A percentile compares a stretch with the other conserved stretches of the same genome.
These are phyloP conservation scores for Troides aeacus DNA, from an alignment of 2,888 invertebrate genomes.

Conservation along the genomic window DNA sequence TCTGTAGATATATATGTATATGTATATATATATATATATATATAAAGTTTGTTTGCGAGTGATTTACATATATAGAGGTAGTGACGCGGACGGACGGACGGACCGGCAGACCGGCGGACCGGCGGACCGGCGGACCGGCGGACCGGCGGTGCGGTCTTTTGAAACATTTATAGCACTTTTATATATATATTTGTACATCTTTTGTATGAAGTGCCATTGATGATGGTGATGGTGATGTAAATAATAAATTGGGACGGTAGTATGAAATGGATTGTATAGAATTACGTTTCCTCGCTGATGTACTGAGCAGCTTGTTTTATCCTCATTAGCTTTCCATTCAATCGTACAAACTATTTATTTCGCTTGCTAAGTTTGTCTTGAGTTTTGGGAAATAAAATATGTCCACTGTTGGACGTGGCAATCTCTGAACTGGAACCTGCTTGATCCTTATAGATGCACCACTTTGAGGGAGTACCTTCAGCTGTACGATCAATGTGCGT, in stretches of 20 bases:
- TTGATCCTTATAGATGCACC: no score
- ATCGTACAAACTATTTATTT: no score
- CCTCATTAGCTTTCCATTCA: no score
- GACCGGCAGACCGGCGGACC: constrained; percentile 56
- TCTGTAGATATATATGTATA: constrained; percentile 22
- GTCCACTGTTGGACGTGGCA: no score
- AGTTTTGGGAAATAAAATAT: no score
- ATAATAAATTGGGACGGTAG: constrained; percentile 36
- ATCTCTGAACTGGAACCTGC: no score
- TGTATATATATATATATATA: background rate
- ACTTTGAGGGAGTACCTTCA: no score
- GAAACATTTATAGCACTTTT: constrained; percentile 77
- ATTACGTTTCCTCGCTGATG: background rate
- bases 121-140: constrained; percentile 41
- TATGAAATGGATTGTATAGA: constrained; percentile 3
- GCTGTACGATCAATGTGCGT: constrained; percentile 32
- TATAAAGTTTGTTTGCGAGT: constrained; percentile 42
- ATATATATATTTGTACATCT: constrained; percentile 74
- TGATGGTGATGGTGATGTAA: constrained; percentile 41
- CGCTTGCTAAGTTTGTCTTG: no score
- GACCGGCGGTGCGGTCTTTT: constrained; percentile 70
- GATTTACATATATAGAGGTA: background rate
- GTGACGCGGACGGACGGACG: constrained; percentile 35
- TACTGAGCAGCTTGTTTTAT: no score
- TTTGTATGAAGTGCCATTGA: constrained; percentile 63